Base-by-base conservation (phyloP, 2,113 vertebrate genomes). In the Danionella cerebrum region DNA sequence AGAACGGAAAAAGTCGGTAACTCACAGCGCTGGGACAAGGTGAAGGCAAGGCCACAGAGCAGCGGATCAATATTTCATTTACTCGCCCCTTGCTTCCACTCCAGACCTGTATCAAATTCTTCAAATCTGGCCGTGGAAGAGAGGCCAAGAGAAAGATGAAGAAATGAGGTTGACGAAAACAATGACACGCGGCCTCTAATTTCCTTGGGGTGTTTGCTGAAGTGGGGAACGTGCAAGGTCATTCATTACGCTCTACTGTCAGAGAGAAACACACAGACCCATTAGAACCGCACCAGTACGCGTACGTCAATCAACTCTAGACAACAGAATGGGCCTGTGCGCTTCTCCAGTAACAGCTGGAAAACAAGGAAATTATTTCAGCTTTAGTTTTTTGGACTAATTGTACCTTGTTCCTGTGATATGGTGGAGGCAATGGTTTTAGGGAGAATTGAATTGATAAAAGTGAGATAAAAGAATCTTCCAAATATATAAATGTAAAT, bases 41-140 rank as follows among this genome's bases (percentile, higher is more conserved):
- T 98, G 95, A 97, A 98, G 94, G 94, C 92, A 97, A 98, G 94
- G 95, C 95, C 94, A 95, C 88, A 83, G 88, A 87, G 91, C 89
- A 83, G 86, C 73, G 87, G 95, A 98, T 98, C 95, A 98, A 98
- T 98, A 98, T 97, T 98, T 97, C 95, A 98, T 98, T 97, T 96
- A 97, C 94, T 96, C 91, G 87, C 90, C 87, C 88, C 86, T 88
- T 90, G 36, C 88, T 76, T 90, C 84, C 73, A 91, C 90, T 89
- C 92, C 86, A 84, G 90, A 88, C 89, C 88, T 90, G 92, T 94
- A 93, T 95, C 93, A 94, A 94, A 95, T 94, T 92, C 91, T 90
- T 91, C 90, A 89, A 87, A 84, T 85, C 89, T 85, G 89, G 85
- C 82, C 79, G 87, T 87, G 79, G 85, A 89, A 38, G 38, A 31